Conservation (phyloP, 2,113 vertebrate genomes). For the Stigmatopora argus region DNA sequence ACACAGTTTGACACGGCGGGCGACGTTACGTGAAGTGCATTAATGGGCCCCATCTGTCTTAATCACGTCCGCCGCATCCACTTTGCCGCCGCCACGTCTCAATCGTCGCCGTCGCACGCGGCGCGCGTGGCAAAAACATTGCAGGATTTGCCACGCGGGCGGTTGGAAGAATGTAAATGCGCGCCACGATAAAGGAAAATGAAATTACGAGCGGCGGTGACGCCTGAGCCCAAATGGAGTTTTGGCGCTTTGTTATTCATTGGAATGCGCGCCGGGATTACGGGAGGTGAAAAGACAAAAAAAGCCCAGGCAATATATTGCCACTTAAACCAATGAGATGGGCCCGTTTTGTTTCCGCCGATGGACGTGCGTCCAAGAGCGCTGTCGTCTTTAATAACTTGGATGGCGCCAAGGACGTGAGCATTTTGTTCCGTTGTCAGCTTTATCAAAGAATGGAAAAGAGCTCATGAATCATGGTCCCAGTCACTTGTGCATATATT, state of each 20-base stretch:
- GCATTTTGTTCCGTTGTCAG: neutral
- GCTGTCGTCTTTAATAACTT: neutral
- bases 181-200: constrained; percentile 10
- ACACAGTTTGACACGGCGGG: constrained; percentile 41
- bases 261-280: constrained; percentile 49
- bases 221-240: constrained; percentile 27
- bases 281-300: constrained; percentile 16
- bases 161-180: neutral
- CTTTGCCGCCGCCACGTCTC: constrained; percentile 44
- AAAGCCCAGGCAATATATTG: constrained; percentile 47
- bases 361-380: neutral
- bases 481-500: too few species aligned
- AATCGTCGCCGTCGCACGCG: constrained; percentile 48
- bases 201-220: constrained; percentile 37
- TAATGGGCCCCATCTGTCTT: constrained; percentile 61
- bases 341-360: neutral
- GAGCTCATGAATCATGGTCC: too few species aligned
- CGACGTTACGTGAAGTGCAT: constrained; percentile 51
- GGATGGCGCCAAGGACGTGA: neutral
- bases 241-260: constrained; percentile 60
- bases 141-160: neutral
- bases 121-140: constrained; percentile 20
- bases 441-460: neutral
- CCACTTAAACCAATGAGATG: constrained; percentile 52
- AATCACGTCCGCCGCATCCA: constrained; percentile 58